A percentile compares a stretch with the other conserved stretches of the same genome.
Conservation (phyloP, 2,888 invertebrate species). For the Gymnoscelis rufifasciata region DNA sequence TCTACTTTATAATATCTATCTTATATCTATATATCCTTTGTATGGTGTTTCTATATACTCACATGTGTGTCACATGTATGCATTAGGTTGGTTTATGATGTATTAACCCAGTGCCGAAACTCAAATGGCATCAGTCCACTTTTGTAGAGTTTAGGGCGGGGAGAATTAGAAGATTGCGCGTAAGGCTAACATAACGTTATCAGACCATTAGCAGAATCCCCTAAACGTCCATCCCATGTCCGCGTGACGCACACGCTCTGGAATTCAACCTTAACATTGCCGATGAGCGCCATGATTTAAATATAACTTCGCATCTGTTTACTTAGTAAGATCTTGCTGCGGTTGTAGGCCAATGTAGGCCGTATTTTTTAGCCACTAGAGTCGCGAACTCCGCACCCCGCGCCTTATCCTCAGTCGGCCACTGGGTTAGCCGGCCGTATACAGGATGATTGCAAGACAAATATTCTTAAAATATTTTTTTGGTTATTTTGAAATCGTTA, state of each 20-base stretch:
- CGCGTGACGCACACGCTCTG: slow-evolving; percentile 60
- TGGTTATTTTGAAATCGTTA: slow-evolving; percentile 33
- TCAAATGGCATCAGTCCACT: too few species aligned
- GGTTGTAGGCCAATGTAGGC: slow-evolving; percentile 37
- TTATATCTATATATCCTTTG: too few species aligned
- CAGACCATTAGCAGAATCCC: slow-evolving; percentile 31
- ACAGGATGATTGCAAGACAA: slow-evolving; percentile 34
- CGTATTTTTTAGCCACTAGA: slow-evolving; percentile 22
- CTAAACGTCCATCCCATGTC: slow-evolving; percentile 38
- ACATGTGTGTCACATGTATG: too few species aligned
- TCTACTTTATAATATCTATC: too few species aligned
- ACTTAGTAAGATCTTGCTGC: slow-evolving; percentile 38
- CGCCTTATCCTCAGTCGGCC: slow-evolving; percentile 39
- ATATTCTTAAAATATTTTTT: slow-evolving; percentile 33
- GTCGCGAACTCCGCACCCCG: slow-evolving; percentile 9
- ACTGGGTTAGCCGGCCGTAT: slow-evolving; percentile 46
- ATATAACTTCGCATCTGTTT: slow-evolving; percentile 64
- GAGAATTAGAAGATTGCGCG: slow-evolving; percentile 1
- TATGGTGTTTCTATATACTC: too few species aligned
- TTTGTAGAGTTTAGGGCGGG: neutral
- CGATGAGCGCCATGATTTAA: slow-evolving; percentile 68
- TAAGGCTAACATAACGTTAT: slow-evolving; percentile 7
- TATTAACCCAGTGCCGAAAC: too few species aligned
- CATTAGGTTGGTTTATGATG: too few species aligned
- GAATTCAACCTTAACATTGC: slow-evolving; percentile 77